phyloP scores from a whole-genome alignment of 2,888 invertebrate genomes.

The Drosophila pseudotakahashii region DNA sequence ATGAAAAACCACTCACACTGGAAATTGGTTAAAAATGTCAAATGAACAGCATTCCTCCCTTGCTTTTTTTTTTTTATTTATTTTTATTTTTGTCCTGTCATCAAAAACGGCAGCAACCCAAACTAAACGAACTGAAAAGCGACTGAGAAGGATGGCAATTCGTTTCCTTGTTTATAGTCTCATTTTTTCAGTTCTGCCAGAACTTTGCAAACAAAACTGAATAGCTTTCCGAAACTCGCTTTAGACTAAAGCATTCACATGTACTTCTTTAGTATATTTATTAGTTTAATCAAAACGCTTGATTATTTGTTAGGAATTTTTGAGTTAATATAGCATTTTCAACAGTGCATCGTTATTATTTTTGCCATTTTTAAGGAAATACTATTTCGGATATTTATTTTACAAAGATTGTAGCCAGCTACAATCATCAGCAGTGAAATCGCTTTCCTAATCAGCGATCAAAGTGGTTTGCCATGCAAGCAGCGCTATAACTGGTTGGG shows the following conservation, averaged over 20 bases:
- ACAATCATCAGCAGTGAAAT: too few species aligned
- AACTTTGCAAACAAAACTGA: background rate
- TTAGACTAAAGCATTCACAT: background rate
- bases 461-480: too few species aligned
- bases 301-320: too few species aligned
- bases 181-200: background rate
- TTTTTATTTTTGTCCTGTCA: constrained; percentile 35
- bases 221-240: background rate
- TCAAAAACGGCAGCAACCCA: constrained; percentile 9
- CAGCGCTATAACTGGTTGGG: too few species aligned
- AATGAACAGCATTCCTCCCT: constrained; percentile 42
- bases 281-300: too few species aligned
- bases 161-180: constrained; percentile 1
- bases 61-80: background rate
- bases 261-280: too few species aligned
- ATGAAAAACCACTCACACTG: background rate
- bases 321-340: too few species aligned
- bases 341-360: too few species aligned
- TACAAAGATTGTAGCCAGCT: too few species aligned
- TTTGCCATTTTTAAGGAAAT: too few species aligned
- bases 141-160: constrained; percentile 10
- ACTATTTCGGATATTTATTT: too few species aligned
- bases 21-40: constrained; percentile 60
- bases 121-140: constrained; percentile 18
- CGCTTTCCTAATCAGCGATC: too few species aligned